Percentiles rank a stretch among this genome's conserved stretches.
Evolutionary conservation across 30 jellyfish, hydroid and myxozoan genomes (phyloP).

Genomic region (Aurelia aurita): DNA sequence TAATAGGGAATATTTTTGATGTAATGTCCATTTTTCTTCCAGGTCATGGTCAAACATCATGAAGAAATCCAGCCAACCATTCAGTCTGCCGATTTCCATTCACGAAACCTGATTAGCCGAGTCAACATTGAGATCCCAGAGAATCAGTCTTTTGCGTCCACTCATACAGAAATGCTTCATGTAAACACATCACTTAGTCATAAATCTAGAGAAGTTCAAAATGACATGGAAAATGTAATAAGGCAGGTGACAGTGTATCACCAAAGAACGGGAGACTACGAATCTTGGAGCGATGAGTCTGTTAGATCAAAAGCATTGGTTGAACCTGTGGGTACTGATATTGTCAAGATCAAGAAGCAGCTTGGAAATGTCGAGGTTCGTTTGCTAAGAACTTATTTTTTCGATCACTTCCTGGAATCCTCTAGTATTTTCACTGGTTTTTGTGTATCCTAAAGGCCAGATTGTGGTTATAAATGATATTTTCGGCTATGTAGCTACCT

Average conservation of each 20-base stretch:
- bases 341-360: conserved; percentile 32
- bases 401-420: too few species aligned
- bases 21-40: not conserved
- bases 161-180: conserved; percentile 18
- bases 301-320: conserved; percentile 9
- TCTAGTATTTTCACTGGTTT: too few species aligned
- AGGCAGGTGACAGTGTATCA: conserved; percentile 23
- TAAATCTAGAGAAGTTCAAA: conserved; percentile 8
- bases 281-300: conserved; percentile 24
- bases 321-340: conserved; percentile 51
- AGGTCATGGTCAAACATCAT: conserved; percentile 35
- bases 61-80: conserved; percentile 24
- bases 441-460: too few species aligned
- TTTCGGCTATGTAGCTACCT: too few species aligned
- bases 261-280: conserved; percentile 7
- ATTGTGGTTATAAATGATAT: too few species aligned
- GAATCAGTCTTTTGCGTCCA: conserved; percentile 18
- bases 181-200: conserved; percentile 12
- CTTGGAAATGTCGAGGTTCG: conserved; percentile 58
- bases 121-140: conserved; percentile 11
- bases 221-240: conserved; percentile 1
- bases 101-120: not conserved
- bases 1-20: too few species aligned
- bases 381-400: too few species aligned
- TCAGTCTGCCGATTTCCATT: conserved; percentile 5